Conservation (phyloP, 2,797 vertebrate species). For the Pachyuromys duprasi region DNA sequence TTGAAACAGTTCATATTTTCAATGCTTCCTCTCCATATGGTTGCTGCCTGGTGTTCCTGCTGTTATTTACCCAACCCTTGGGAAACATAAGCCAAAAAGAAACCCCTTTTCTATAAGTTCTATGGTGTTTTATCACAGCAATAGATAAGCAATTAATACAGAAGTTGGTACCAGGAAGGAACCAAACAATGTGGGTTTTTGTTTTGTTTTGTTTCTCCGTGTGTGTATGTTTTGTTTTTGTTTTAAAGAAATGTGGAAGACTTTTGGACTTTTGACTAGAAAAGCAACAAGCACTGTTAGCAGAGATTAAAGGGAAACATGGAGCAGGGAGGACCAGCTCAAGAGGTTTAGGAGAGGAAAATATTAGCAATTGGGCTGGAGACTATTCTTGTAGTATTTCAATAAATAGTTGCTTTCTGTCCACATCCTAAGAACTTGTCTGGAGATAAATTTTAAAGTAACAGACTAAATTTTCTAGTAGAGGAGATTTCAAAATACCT, state of each 20-base stretch:
- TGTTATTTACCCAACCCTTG: background rate
- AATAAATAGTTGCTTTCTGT: background rate
- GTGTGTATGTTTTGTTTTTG: background rate
- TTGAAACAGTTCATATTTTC: background rate
- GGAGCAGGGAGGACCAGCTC: background rate
- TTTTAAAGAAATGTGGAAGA: background rate
- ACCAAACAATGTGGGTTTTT: background rate
- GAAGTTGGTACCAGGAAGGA: background rate
- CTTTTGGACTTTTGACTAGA: background rate
- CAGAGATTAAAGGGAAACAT: background rate
- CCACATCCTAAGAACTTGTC: background rate
- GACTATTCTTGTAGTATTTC: background rate
- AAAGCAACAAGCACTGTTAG: background rate
- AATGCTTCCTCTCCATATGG: too few species aligned
- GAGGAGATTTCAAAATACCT: background rate
- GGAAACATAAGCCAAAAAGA: background rate
- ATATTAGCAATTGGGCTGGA: background rate
- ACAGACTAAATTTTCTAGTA: background rate
- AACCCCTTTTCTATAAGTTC: background rate
- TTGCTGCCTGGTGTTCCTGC: background rate
- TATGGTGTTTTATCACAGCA: background rate
- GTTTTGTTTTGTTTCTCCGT: too few species aligned
- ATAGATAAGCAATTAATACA: too few species aligned
- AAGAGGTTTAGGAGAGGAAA: background rate
- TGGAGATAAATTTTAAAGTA: background rate